A percentile compares a stretch with the other conserved stretches of the same genome.
Conservation (phyloP, 2,888 invertebrate genomes). For the Ochropleura leucogaster region DNA sequence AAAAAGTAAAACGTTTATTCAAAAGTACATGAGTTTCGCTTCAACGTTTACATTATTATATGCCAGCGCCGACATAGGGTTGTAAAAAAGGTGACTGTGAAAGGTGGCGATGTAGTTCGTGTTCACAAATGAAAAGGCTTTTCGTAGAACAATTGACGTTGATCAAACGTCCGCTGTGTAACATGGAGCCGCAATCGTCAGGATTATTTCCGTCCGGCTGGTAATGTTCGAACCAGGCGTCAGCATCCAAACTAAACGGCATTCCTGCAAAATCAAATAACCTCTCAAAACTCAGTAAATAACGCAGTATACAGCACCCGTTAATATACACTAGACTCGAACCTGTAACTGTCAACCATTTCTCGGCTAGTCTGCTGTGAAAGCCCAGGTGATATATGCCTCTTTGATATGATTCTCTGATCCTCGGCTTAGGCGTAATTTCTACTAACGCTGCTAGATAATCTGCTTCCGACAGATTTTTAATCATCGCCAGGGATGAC, state of each 20-base stretch:
- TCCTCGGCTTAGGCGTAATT: conserved; percentile 4
- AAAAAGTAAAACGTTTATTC: not conserved
- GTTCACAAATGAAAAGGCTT: conserved; percentile 83
- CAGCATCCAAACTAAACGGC: conserved; percentile 65
- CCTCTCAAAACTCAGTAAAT: not conserved
- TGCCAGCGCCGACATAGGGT: conserved; percentile 8
- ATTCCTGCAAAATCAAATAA: conserved; percentile 15
- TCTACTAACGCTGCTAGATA: conserved; percentile 32
- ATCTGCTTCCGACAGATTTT: conserved; percentile 59
- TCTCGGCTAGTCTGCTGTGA: conserved; percentile 60
- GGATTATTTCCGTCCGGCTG: conserved; percentile 74
- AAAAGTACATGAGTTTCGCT: not conserved
- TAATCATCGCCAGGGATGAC: conserved; percentile 77
- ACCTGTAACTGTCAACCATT: conserved; percentile 78
- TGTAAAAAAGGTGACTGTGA: not conserved
- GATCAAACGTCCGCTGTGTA: conserved; percentile 77
- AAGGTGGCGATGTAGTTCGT: not conserved
- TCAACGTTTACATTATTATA: conserved; percentile 2
- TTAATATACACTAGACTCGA: not conserved
- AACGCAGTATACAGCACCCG: not conserved
- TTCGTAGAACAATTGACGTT: conserved; percentile 74
- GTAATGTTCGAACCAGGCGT: conserved; percentile 72
- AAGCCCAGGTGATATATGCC: conserved; percentile 70
- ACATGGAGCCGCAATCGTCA: conserved; percentile 75
- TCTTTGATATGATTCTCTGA: conserved; percentile 29